Evolutionary conservation across 2,888 invertebrate genomes (phyloP), one percentile per base, ranked within the genome.

Genomic region (Phorcus lineatus): DNA sequence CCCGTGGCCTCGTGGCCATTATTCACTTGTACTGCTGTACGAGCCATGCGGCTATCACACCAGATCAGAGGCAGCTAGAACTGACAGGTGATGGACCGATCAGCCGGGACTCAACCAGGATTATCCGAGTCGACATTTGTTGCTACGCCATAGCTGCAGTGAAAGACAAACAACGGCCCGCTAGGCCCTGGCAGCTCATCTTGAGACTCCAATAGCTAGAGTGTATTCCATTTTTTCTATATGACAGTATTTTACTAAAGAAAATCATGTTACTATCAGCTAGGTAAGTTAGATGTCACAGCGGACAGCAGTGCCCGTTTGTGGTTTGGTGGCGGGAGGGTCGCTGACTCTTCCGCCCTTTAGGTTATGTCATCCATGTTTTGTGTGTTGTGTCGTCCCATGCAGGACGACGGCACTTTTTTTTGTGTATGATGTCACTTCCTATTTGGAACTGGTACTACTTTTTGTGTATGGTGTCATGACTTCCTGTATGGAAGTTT

Each of bases 201-300:
- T 31, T 28, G 40, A 36, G 19, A 31, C 70, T 70, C 70, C 36
- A n/a, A 70, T 70, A 70, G 70, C 36, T 70, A 36, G 28, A 70
- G 70, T 70, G 70, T 70, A 70, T 70, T 70, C 70, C 70, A 70
- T 70, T 70, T 70, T 70, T 70, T 28, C 70, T 70, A 70, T 70
- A 70, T 70, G 70, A 70, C 70, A 70, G 70, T 70, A 70, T 70
- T 70, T 70, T 70, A 70, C 70, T 70, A 70, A 70, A 70, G 40
- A 70, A 70, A 57, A 70, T 70, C 70, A 70, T 70, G 67, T 67
- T 67, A 67, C 67, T 57, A 57, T 57, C 24, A 36, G 40, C 36
- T 36, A 70, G 36, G 36, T 70, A 70, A 70, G 70, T 28, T 70
- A 70, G 70, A n/a, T 36, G 31, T 70, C 40, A n/a, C 70, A 16